phyloP scores from a whole-genome alignment of 2,797 vertebrate species.

The Philypnodon macrostomus region DNA sequence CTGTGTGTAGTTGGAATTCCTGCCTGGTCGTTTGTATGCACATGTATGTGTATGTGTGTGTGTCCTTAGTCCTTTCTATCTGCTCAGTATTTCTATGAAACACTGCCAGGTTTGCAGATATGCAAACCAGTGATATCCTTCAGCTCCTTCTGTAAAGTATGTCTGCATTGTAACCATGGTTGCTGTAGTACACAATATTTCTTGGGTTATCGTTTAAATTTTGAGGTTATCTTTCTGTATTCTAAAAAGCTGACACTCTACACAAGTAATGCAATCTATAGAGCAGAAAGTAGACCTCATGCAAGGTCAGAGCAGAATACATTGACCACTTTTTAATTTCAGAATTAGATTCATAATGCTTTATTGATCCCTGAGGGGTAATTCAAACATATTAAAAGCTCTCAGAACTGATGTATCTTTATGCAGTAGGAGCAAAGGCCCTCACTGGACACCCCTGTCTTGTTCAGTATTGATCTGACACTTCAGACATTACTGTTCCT shows the following conservation, averaged over 20 bases:
- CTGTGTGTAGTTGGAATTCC: constrained; percentile 38
- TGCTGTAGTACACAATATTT: neutral
- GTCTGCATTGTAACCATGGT: constrained; percentile 1
- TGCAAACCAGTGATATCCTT: constrained; percentile 3
- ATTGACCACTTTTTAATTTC: neutral
- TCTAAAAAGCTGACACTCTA: neutral
- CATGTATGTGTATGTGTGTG: constrained; percentile 11
- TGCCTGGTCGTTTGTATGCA: constrained; percentile 51
- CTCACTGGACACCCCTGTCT: too few relatives aligned
- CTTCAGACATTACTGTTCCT: too few relatives aligned
- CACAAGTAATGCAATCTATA: neutral
- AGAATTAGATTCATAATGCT: neutral
- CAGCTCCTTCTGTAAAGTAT: neutral
- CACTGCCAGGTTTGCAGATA: constrained; percentile 19
- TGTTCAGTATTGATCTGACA: too few relatives aligned
- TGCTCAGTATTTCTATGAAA: constrained; percentile 25
- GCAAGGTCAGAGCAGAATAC: neutral
- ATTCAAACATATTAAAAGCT: too few relatives aligned
- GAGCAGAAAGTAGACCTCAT: neutral
- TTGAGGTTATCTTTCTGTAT: constrained; percentile 5
- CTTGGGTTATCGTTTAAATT: neutral
- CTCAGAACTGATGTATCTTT: neutral
- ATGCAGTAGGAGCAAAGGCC: too few relatives aligned
- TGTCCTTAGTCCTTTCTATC: constrained; percentile 23
- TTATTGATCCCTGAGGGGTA: too few relatives aligned